Evolutionary conservation across 2,888 invertebrate species (phyloP).

Genomic region (Tetranychus piercei): DNA sequence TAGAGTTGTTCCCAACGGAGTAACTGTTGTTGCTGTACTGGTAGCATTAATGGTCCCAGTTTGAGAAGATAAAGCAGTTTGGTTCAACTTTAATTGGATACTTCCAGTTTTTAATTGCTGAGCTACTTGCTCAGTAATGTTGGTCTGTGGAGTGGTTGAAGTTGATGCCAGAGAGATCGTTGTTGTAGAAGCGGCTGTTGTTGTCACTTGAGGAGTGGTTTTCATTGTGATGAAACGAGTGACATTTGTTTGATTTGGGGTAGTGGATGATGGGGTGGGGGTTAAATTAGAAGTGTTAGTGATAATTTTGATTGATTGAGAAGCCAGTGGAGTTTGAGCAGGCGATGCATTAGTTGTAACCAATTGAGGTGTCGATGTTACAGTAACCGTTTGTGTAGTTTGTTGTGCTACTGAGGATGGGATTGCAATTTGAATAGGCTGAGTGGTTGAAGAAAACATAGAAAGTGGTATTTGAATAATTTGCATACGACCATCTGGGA

Average conservation of each 20-base stretch:
- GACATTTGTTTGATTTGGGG: not conserved
- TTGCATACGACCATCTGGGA: conserved; percentile 80
- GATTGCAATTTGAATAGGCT: conserved; percentile 22
- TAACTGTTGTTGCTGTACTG: not conserved
- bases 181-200: conserved; percentile 29
- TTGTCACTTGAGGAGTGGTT: conserved; percentile 11
- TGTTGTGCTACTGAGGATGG: conserved; percentile 12
- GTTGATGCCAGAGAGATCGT: conserved; percentile 29
- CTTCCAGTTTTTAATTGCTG: not conserved
- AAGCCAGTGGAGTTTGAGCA: not conserved
- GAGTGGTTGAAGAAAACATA: conserved; percentile 13
- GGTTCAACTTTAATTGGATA: not conserved
- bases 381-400: conserved; percentile 16
- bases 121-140: not conserved
- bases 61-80: not conserved
- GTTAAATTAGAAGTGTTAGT: conserved; percentile 3
- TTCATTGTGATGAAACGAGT: conserved; percentile 9
- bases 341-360: not conserved
- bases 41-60: not conserved
- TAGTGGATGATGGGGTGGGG: conserved; percentile 12
- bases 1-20: not conserved
- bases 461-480: conserved; percentile 30
- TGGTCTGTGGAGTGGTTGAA: conserved; percentile 24
- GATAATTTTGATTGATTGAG: conserved; percentile 7
- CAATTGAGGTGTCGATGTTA: conserved; percentile 18